Conservation (phyloP, 2,113 vertebrate species). For the Corythornis vintsioides region DNA sequence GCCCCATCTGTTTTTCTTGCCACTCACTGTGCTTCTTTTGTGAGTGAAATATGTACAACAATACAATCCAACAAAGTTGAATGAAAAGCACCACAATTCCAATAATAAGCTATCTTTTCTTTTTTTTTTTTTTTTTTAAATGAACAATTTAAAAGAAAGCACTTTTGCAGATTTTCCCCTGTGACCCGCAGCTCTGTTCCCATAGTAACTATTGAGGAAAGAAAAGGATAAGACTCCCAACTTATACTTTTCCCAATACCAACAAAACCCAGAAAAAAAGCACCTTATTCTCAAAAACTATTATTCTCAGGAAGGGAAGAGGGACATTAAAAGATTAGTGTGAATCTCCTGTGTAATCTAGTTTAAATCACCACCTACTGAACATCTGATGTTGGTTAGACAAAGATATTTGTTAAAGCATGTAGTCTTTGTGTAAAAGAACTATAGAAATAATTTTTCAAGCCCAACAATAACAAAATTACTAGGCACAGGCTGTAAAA, state of each 20-base stretch:
- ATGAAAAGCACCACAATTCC: constrained; percentile 58
- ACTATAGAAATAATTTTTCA: not conserved
- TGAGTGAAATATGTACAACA: constrained; percentile 47
- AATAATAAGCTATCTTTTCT: constrained; percentile 13
- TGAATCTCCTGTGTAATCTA: constrained; percentile 63
- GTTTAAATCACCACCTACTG: constrained; percentile 61
- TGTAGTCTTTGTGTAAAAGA: not conserved
- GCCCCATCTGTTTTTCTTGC: constrained; percentile 61
- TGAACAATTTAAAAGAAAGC: constrained; percentile 49
- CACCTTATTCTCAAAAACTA: constrained; percentile 45
- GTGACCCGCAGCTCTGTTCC: constrained; percentile 57
- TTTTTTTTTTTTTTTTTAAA: constrained; percentile 13
- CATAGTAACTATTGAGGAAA: constrained; percentile 64
- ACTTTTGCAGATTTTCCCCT: constrained; percentile 58
- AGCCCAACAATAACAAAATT: constrained; percentile 12
- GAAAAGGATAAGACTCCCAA: constrained; percentile 51
- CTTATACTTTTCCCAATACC: constrained; percentile 31
- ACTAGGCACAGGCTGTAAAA: not conserved
- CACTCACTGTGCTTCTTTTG: constrained; percentile 54
- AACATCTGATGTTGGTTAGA: constrained; percentile 34
- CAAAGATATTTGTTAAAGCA: constrained; percentile 21
- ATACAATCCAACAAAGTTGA: constrained; percentile 44
- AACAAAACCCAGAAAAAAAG: constrained; percentile 31
- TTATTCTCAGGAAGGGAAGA: constrained; percentile 53
- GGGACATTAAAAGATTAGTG: constrained; percentile 65